These are phyloP conservation scores for Anneissia japonica DNA, from an alignment of 35 echinoderm and acorn worm species.

Conservation along the genomic window DNA sequence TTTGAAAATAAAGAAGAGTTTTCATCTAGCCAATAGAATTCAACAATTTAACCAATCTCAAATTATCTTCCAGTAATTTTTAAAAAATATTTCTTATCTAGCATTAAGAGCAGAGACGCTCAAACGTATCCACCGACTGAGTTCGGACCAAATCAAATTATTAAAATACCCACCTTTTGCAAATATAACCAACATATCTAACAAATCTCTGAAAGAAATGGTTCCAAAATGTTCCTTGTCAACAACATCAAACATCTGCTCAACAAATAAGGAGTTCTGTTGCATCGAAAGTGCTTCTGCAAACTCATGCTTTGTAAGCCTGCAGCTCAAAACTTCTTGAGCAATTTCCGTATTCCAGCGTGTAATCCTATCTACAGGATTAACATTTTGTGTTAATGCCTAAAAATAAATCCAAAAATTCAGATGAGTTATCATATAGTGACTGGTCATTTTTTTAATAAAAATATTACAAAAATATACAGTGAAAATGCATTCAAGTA, in stretches of 20 bases:
- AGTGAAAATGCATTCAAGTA: not conserved
- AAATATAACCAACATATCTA: conserved; percentile 71
- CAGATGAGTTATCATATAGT: not conserved
- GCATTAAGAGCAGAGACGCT: not conserved
- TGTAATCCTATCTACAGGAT: not conserved
- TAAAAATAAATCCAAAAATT: not conserved
- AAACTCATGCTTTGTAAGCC: conserved; percentile 52
- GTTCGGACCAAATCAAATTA: not conserved
- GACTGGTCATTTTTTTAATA: not conserved
- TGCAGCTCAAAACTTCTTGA: conserved; percentile 11
- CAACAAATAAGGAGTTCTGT: conserved; percentile 49
- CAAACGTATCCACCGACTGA: not conserved
- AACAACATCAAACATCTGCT: conserved; percentile 70
- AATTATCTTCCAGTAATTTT: too few relatives aligned
- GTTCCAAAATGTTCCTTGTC: conserved; percentile 58
- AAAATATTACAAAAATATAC: not conserved
- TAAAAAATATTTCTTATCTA: too few relatives aligned
- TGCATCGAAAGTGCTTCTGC: conserved; percentile 39
- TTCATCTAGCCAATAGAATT: too few relatives aligned
- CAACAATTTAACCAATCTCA: too few relatives aligned
- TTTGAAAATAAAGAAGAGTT: too few relatives aligned
- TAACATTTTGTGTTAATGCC: not conserved
- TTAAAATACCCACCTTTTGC: conserved; percentile 36
- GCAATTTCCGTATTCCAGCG: not conserved
- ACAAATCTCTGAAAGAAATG: conserved; percentile 68